phyloP scores from a whole-genome alignment of 2,113 vertebrate genomes.

The Corapipo altera region DNA sequence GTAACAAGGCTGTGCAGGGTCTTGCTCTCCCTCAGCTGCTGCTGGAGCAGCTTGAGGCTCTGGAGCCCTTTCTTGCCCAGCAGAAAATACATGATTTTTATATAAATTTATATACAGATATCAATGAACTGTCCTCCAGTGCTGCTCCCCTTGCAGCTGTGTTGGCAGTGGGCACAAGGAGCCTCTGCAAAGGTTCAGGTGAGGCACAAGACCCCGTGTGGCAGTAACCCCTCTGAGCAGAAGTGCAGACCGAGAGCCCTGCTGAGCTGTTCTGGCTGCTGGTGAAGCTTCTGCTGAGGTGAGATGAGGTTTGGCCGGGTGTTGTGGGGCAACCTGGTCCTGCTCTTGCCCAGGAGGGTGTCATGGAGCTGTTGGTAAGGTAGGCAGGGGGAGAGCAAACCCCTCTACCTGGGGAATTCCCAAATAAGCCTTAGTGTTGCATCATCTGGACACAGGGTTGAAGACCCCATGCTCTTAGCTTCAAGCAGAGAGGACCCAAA shows the following conservation, averaged over 20 bases:
- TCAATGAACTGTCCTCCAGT: not conserved
- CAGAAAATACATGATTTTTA: accelerated
- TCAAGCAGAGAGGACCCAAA: not conserved
- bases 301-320: not conserved
- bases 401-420: not conserved
- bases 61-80: not conserved
- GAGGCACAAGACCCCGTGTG: accelerated
- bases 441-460: not conserved
- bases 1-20: not conserved
- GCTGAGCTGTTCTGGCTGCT: not conserved
- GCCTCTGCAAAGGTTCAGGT: not conserved
- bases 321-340: not conserved
- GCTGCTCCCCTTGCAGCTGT: accelerated
- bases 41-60: not conserved
- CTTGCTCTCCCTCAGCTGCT: not conserved
- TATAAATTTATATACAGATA: accelerated
- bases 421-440: not conserved
- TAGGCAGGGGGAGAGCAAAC: not conserved
- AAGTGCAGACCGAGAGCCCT: not conserved
- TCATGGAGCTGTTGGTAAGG: not conserved
- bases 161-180: accelerated
- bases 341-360: not conserved
- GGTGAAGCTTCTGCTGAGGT: not conserved
- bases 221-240: not conserved
- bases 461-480: not conserved